Evolutionary conservation across 2,113 vertebrate species (phyloP).

Genomic region (Mirza zaza): DNA sequence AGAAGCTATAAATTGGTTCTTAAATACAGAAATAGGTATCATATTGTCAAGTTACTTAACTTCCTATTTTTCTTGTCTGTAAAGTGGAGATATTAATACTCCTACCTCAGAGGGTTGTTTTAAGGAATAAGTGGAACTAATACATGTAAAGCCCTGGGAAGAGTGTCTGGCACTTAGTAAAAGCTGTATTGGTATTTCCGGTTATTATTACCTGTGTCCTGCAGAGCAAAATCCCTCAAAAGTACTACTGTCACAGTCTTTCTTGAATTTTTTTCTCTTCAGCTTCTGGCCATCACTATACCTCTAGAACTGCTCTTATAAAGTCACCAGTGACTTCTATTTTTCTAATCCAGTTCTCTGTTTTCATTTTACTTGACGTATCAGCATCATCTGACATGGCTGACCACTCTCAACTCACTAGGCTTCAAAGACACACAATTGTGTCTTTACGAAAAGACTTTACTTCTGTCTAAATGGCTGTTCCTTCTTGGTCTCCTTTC

Average conservation of each 20-base stretch:
- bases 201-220: background rate
- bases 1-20: background rate
- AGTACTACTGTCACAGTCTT: background rate
- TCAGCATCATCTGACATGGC: background rate
- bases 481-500: background rate
- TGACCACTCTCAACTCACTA: background rate
- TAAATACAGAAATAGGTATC: background rate
- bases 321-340: background rate
- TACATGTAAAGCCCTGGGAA: background rate
- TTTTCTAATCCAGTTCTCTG: background rate
- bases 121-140: conserved; percentile 16
- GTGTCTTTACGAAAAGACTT: background rate
- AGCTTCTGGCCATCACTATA: background rate
- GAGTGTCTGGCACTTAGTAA: background rate
- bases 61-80: background rate
- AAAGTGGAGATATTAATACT: background rate
- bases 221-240: background rate
- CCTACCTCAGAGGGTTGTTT: background rate
- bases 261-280: background rate
- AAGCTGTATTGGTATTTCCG: background rate
- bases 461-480: background rate
- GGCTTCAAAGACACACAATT: background rate
- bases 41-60: background rate
- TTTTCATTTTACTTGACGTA: background rate
- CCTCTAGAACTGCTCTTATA: background rate